Evolutionary conservation across 2,797 vertebrate species (phyloP).

Genomic region (Muscicapa striata): DNA sequence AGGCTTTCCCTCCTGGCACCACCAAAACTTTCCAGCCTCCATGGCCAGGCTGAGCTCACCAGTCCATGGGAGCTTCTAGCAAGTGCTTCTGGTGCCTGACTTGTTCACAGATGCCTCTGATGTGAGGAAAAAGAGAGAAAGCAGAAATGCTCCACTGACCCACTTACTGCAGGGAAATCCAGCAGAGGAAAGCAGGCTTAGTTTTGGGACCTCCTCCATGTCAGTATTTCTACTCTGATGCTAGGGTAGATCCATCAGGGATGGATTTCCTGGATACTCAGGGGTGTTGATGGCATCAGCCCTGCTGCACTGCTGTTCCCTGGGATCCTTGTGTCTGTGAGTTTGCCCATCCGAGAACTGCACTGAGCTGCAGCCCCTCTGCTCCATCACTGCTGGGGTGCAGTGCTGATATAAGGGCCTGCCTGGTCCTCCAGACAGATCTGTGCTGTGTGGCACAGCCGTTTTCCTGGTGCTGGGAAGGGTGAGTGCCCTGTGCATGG

Average conservation of each 20-base stretch:
- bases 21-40: not conserved
- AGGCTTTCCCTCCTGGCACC: not conserved
- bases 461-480: not conserved
- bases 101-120: not conserved
- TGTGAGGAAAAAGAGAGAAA: not conserved
- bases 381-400: not conserved
- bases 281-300: not conserved
- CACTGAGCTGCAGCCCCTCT: not conserved
- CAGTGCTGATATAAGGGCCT: not conserved
- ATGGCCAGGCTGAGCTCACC: not conserved
- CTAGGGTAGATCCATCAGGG: not conserved
- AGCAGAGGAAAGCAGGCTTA: not conserved
- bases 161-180: not conserved
- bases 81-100: not conserved
- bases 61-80: not conserved
- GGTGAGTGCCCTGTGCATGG: not conserved
- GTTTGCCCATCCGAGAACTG: not conserved
- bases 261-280: not conserved
- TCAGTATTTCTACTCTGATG: not conserved
- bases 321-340: not conserved
- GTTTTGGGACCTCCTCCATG: not conserved
- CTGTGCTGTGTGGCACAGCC: accelerated
- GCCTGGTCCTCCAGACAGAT: not conserved
- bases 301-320: not conserved
- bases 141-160: not conserved